phyloP scores from a whole-genome alignment of 2,888 invertebrate species.

The Tanaodytes sp. region DNA sequence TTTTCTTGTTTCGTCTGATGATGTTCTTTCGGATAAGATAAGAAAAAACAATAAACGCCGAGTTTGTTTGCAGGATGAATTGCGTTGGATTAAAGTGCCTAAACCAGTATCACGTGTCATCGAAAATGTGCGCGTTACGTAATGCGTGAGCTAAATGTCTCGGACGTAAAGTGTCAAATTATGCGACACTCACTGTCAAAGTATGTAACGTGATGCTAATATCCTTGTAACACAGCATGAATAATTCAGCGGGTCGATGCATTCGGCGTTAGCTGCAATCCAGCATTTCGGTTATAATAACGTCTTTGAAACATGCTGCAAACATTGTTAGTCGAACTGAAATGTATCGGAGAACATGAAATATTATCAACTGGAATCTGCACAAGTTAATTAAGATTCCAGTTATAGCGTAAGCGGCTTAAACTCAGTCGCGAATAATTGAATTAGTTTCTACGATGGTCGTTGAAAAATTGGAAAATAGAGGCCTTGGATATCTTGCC shows the following conservation, averaged over 20 bases:
- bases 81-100: constrained; percentile 38
- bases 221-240: constrained; percentile 63
- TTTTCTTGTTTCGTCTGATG: too few species aligned
- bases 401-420: constrained; percentile 11
- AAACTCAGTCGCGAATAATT: constrained; percentile 20
- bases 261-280: constrained; percentile 46
- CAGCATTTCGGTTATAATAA: constrained; percentile 45
- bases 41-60: too few species aligned
- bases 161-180: constrained; percentile 68
- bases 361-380: constrained; percentile 25
- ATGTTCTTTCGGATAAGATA: too few species aligned
- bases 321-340: constrained; percentile 34
- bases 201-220: constrained; percentile 67
- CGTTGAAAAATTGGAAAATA: constrained; percentile 39
- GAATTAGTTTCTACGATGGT: constrained; percentile 25
- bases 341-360: constrained; percentile 36
- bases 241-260: constrained; percentile 64
- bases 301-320: constrained; percentile 41
- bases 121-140: constrained; percentile 37
- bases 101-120: constrained; percentile 42
- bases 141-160: constrained; percentile 58
- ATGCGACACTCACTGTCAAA: constrained; percentile 67
- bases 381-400: constrained; percentile 20
- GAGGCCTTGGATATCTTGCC: constrained; percentile 3
- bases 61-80: too few species aligned